Evolutionary conservation across 2,888 invertebrate species (phyloP).

Genomic region (Leptodirus hochenwartii): DNA sequence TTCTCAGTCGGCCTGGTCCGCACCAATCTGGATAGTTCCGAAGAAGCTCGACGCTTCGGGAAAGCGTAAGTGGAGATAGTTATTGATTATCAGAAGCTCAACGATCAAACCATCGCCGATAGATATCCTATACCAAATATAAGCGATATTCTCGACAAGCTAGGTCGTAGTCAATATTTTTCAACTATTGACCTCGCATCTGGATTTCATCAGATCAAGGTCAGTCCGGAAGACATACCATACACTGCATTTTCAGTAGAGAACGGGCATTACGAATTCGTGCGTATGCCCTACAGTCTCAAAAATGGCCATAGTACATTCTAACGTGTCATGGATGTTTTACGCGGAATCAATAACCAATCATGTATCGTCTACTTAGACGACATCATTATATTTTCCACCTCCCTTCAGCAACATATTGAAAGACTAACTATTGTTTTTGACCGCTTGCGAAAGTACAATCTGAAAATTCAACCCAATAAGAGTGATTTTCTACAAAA

Average conservation of each 20-base stretch:
- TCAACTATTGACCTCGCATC: slow-evolving; percentile 17
- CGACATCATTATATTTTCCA: slow-evolving; percentile 13
- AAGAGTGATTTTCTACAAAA: slow-evolving; percentile 9
- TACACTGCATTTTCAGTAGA: slow-evolving; percentile 18
- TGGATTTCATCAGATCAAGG: slow-evolving; percentile 20
- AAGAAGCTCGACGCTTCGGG: slow-evolving; percentile 13
- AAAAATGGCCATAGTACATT: slow-evolving; percentile 16
- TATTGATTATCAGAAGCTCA: slow-evolving; percentile 15
- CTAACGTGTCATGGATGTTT: slow-evolving; percentile 15
- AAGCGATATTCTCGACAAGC: slow-evolving; percentile 17
- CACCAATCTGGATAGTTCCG: slow-evolving; percentile 14
- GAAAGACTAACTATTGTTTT: slow-evolving; percentile 11
- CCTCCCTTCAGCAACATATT: slow-evolving; percentile 12
- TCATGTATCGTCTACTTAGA: slow-evolving; percentile 14
- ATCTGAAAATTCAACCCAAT: slow-evolving; percentile 13
- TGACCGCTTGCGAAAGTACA: slow-evolving; percentile 9
- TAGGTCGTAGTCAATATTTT: slow-evolving; percentile 18
- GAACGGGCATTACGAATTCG: slow-evolving; percentile 16
- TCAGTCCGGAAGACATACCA: slow-evolving; percentile 13
- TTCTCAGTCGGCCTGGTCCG: slow-evolving; percentile 10
- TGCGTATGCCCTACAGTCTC: slow-evolving; percentile 16
- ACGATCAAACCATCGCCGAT: slow-evolving; percentile 17
- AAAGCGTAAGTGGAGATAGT: slow-evolving; percentile 14
- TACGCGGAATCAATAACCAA: slow-evolving; percentile 11
- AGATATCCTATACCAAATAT: slow-evolving; percentile 19